These are phyloP conservation scores for Ptychobarbus kaznakovi DNA, from an alignment of 2,797 vertebrate genomes.

Conservation along the genomic window DNA sequence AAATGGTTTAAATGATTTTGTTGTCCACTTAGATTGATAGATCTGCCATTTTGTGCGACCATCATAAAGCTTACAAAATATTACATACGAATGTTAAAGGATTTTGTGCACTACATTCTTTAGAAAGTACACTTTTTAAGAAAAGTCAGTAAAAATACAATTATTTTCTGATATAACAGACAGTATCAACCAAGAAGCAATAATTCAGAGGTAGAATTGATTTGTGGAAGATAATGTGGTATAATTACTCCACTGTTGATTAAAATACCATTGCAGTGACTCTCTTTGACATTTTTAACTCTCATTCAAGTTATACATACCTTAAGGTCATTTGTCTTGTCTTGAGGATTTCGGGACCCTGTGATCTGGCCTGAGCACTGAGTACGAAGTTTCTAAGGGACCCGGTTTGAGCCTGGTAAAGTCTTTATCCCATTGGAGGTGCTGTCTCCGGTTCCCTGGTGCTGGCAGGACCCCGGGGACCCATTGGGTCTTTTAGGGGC, in stretches of 20 bases:
- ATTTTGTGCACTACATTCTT: background rate
- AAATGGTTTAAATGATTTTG: background rate
- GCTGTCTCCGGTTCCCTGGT: background rate
- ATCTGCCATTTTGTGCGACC: background rate
- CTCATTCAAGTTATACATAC: background rate
- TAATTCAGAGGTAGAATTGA: background rate
- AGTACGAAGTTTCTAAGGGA: background rate
- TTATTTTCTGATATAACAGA: background rate
- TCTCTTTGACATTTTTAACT: background rate
- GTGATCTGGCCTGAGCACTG: background rate
- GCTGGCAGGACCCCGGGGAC: background rate
- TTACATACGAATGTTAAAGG: background rate
- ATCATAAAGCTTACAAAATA: background rate
- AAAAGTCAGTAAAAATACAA: too few species aligned
- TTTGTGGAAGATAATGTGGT: background rate
- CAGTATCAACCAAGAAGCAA: background rate
- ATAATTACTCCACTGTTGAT: background rate
- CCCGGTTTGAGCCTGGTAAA: background rate
- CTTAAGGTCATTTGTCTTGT: background rate
- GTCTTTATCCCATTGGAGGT: background rate
- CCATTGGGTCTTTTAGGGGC: background rate
- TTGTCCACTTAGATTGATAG: background rate
- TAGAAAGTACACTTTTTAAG: too few species aligned
- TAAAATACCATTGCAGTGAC: background rate
- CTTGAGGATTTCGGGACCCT: background rate